A percentile compares a stretch with the other conserved stretches of the same genome.
These are phyloP conservation scores for Centruroides sculpturatus DNA, from an alignment of 1,140 invertebrate species.

Conservation along the genomic window DNA sequence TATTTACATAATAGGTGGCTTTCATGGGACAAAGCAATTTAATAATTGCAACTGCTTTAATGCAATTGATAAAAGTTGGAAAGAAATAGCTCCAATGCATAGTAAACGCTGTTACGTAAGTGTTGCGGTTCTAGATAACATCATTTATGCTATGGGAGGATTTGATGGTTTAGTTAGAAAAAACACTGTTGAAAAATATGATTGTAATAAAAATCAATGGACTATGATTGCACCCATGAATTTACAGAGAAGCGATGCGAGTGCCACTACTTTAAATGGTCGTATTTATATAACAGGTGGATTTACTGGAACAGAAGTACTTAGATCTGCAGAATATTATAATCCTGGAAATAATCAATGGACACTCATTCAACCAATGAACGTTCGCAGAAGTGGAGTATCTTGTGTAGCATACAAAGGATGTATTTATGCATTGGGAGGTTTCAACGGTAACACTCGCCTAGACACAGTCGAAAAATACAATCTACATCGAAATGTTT, in stretches of 20 bases:
- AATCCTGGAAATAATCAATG: conserved; percentile 69
- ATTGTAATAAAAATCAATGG: conserved; percentile 27
- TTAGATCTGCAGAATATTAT: conserved; percentile 71
- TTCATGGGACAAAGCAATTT: conserved; percentile 51
- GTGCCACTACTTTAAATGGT: conserved; percentile 18
- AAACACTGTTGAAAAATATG: conserved; percentile 32
- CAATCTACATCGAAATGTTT: conserved; percentile 39
- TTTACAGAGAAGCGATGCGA: conserved; percentile 23
- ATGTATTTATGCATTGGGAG: conserved; percentile 30
- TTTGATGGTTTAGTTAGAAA: conserved; percentile 36
- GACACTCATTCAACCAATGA: conserved; percentile 57
- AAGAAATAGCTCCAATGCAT: conserved; percentile 55
- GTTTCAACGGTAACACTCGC: conserved; percentile 40
- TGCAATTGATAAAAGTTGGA: conserved; percentile 45
- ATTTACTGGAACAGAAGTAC: conserved; percentile 74
- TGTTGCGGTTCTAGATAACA: conserved; percentile 41
- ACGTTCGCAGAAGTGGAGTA: conserved; percentile 47
- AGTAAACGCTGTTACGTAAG: conserved; percentile 55
- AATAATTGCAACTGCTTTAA: conserved; percentile 53
- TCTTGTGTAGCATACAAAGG: conserved; percentile 38
- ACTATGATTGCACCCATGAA: conserved; percentile 22
- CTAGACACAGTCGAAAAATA: conserved; percentile 42
- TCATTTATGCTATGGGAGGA: conserved; percentile 36
- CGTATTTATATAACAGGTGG: conserved; percentile 68
- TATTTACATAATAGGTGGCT: conserved; percentile 64